A percentile compares a stretch with the other conserved stretches of the same genome.
phyloP scores from a whole-genome alignment of 2,797 vertebrate genomes.

The Leuciscus waleckii region DNA sequence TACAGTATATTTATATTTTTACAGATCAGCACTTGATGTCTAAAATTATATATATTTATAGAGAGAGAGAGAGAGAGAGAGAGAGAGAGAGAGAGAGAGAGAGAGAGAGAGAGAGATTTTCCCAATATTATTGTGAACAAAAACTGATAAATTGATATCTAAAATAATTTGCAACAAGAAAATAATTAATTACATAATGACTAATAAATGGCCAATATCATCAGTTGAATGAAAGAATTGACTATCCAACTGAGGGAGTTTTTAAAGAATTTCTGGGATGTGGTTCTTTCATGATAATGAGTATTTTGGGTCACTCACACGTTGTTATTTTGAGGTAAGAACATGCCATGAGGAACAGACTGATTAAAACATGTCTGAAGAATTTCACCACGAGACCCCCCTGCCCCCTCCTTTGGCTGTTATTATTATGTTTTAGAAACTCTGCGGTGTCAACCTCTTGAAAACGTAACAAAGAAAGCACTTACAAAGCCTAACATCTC shows the following conservation, averaged over 20 bases:
- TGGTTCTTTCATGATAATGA: constrained; percentile 57
- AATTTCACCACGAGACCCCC: constrained; percentile 53
- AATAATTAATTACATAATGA: neutral
- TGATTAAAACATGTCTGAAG: constrained; percentile 72
- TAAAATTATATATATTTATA: neutral
- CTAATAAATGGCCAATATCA: neutral
- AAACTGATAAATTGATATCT: neutral
- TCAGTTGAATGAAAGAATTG: neutral
- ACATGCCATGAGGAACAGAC: constrained; percentile 61
- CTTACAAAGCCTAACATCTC: constrained; percentile 79
- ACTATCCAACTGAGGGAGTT: neutral
- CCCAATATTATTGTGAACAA: neutral
- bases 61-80: no score
- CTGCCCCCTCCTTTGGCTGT: constrained; percentile 48
- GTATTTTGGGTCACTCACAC: constrained; percentile 62
- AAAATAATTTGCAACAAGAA: neutral
- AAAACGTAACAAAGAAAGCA: constrained; percentile 77
- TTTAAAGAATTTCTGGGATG: constrained; percentile 51
- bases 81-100: no score
- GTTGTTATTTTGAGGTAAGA: constrained; percentile 58
- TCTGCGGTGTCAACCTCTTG: constrained; percentile 74
- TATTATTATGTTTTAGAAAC: constrained; percentile 69
- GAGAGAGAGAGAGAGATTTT: neutral
- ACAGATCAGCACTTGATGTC: neutral
- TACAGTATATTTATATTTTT: neutral